Percentiles rank a stretch among this genome's conserved stretches.
phyloP scores from a whole-genome alignment of 2,888 invertebrate species.

The Timandra comae region DNA sequence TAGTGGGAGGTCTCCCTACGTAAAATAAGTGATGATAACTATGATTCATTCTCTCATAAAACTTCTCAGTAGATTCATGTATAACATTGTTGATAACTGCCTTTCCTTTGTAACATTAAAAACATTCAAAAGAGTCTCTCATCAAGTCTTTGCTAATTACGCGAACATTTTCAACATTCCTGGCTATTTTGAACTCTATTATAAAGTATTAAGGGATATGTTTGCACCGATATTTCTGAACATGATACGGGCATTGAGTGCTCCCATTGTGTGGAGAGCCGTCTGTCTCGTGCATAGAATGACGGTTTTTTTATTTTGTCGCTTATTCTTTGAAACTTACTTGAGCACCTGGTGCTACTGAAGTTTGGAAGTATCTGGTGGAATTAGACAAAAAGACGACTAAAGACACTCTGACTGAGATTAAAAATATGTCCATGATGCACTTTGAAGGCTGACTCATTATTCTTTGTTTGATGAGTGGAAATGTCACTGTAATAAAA shows the following conservation, averaged over 20 bases:
- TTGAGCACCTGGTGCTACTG: too few species aligned
- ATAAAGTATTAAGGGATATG: conserved; percentile 7
- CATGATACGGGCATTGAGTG: conserved; percentile 59
- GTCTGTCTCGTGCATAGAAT: conserved; percentile 64
- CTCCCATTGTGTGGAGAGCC: conserved; percentile 61
- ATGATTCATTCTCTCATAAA: too few species aligned
- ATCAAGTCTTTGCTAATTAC: conserved; percentile 43
- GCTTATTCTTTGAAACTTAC: conserved; percentile 40
- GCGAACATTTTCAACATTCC: conserved; percentile 36
- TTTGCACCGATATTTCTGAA: conserved; percentile 17
- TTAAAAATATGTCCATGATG: neutral
- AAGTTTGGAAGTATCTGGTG: too few species aligned
- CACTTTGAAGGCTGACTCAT: neutral
- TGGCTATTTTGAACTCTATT: conserved; percentile 12
- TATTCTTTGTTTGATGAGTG: neutral
- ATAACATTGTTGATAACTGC: too few species aligned
- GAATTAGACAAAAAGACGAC: too few species aligned
- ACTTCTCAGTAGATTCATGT: too few species aligned
- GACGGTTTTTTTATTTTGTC: conserved; percentile 64
- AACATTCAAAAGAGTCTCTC: conserved; percentile 25
- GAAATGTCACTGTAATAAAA: neutral
- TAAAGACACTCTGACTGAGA: too few species aligned
- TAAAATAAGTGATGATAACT: too few species aligned
- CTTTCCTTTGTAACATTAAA: conserved; percentile 16
- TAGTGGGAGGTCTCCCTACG: too few species aligned